These are phyloP conservation scores for Chaetura pelagica DNA, from an alignment of 2,113 vertebrate genomes.

Conservation along the genomic window DNA sequence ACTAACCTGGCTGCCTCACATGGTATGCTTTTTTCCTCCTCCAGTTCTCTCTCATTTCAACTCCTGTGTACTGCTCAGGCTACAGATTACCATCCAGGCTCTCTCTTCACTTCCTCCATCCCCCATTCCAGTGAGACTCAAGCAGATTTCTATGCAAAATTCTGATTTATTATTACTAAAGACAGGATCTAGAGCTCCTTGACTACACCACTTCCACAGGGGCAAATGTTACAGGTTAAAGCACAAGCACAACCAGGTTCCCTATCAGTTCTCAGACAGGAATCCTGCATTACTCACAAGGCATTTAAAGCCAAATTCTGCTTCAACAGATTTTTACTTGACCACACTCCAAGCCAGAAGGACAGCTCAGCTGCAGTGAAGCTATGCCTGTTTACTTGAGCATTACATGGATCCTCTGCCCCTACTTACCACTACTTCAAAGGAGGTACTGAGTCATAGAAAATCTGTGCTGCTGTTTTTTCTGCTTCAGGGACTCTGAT, in stretches of 20 bases:
- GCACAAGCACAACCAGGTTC: not conserved
- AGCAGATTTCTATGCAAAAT: not conserved
- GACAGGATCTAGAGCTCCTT: not conserved
- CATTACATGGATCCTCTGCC: not conserved
- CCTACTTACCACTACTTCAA: not conserved
- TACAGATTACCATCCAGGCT: not conserved
- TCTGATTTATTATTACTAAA: not conserved
- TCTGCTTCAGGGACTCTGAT: not conserved
- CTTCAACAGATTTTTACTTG: not conserved
- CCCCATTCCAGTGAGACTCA: not conserved
- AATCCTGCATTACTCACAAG: not conserved
- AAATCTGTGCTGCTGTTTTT: not conserved
- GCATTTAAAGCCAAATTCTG: not conserved
- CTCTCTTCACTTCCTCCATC: no score
- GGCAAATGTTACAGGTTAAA: not conserved
- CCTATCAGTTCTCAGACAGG: not conserved
- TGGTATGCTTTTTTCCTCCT: not conserved
- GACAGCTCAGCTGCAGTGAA: rapidly evolving
- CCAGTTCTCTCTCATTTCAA: not conserved
- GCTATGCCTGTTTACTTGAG: not conserved
- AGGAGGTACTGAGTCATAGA: not conserved
- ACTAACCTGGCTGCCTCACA: not conserved
- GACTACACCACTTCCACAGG: not conserved
- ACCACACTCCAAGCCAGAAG: not conserved
- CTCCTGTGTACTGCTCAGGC: not conserved